phyloP scores from a whole-genome alignment of 2,888 invertebrate species.

The Dynastes maya region DNA sequence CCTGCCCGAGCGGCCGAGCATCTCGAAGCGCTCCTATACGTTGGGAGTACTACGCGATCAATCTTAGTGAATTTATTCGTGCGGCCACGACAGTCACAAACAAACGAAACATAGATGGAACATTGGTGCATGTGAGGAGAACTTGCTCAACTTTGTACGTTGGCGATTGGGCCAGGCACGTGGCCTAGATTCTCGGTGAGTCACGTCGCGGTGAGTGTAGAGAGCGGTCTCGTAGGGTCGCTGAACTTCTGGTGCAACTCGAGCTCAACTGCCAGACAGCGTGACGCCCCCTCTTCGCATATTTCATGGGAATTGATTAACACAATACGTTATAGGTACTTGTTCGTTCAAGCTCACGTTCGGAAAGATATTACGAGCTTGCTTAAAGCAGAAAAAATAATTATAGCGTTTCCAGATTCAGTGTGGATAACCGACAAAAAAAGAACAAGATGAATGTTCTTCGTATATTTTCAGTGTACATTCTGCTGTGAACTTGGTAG shows the following conservation, averaged over 20 bases:
- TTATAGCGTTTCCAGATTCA: not conserved
- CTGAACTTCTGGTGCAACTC: conserved; percentile 60
- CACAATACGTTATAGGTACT: conserved; percentile 30
- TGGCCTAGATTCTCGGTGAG: conserved; percentile 52
- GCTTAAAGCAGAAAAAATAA: not conserved
- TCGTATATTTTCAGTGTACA: too few relatives aligned
- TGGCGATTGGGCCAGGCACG: conserved; percentile 52
- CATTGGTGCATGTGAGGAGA: conserved; percentile 20
- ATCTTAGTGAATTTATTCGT: conserved; percentile 28
- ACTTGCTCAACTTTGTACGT: conserved; percentile 48
- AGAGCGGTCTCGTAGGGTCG: conserved; percentile 61
- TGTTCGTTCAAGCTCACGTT: conserved; percentile 15
- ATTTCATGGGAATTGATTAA: conserved; percentile 51
- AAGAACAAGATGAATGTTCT: not conserved
- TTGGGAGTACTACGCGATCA: not conserved
- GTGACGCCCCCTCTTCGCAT: conserved; percentile 61
- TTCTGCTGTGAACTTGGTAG: too few relatives aligned
- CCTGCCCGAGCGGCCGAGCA: not conserved
- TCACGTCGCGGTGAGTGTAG: conserved; percentile 50
- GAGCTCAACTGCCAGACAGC: conserved; percentile 62
- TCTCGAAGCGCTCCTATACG: not conserved
- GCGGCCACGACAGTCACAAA: conserved; percentile 32
- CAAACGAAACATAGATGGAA: conserved; percentile 26
- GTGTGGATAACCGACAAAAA: not conserved
- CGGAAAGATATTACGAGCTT: not conserved